phyloP scores from a whole-genome alignment of 2,797 vertebrate genomes.

The Clamator glandarius region DNA sequence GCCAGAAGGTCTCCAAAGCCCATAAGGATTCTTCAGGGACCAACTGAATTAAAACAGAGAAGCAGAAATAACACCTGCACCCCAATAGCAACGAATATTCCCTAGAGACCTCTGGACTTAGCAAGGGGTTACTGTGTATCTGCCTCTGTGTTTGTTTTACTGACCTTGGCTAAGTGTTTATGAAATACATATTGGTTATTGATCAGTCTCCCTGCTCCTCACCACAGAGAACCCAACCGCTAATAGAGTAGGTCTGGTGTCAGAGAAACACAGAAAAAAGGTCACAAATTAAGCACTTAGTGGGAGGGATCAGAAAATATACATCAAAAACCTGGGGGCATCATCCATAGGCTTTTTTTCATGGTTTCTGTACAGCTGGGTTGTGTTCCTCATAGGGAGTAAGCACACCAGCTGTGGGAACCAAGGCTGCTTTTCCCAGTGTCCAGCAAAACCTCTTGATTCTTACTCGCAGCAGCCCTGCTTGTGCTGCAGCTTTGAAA shows the following conservation, averaged over 20 bases:
- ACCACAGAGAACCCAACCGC: neutral
- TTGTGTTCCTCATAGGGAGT: neutral
- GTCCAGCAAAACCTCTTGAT: neutral
- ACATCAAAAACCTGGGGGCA: neutral
- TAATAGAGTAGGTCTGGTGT: neutral
- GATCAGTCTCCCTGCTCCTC: neutral
- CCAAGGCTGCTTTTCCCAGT: neutral
- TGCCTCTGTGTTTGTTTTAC: neutral
- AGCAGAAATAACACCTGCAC: slow-evolving; percentile 63
- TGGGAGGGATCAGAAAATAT: neutral
- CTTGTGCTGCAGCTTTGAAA: neutral
- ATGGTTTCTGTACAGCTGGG: neutral
- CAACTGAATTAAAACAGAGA: slow-evolving; percentile 47
- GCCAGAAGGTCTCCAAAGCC: slow-evolving; percentile 64
- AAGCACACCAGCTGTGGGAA: neutral
- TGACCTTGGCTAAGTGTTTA: slow-evolving; percentile 50
- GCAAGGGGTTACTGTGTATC: neutral
- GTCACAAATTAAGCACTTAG: neutral
- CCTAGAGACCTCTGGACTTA: neutral
- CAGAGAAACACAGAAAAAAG: neutral
- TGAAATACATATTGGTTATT: slow-evolving; percentile 57
- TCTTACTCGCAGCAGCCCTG: neutral
- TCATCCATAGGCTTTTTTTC: neutral
- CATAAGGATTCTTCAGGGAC: slow-evolving; percentile 60
- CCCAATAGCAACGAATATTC: slow-evolving; percentile 20